Percentiles rank a stretch among this genome's conserved stretches.
Evolutionary conservation across 2,113 vertebrate genomes (phyloP).

Genomic region (Grammomys surdaster): DNA sequence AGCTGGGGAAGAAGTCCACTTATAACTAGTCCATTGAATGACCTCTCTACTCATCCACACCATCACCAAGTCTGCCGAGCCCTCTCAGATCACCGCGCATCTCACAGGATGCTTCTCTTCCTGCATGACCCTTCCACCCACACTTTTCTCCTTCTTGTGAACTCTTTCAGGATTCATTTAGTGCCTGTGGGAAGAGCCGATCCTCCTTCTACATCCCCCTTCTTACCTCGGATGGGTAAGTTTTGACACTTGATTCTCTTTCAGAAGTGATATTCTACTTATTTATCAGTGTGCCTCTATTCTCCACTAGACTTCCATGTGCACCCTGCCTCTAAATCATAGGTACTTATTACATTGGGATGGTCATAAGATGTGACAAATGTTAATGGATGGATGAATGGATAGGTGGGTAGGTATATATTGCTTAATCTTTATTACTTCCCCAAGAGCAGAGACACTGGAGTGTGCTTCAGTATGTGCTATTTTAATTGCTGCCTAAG

Average conservation of each 20-base stretch:
- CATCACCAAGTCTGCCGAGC: not conserved
- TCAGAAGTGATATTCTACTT: not conserved
- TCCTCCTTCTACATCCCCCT: not conserved
- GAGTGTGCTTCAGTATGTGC: not conserved
- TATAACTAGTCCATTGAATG: accelerated
- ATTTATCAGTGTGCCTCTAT: not conserved
- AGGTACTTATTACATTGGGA: not conserved
- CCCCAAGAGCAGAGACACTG: constrained; percentile 2
- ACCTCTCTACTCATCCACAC: not conserved
- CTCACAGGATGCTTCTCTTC: not conserved
- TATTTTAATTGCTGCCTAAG: not conserved
- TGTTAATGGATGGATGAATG: not conserved
- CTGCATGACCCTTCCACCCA: not conserved
- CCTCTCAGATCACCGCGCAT: not conserved
- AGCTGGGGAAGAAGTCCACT: not conserved
- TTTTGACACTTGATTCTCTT: constrained; percentile 16
- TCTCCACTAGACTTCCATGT: not conserved
- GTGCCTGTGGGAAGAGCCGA: not conserved
- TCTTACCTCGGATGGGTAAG: not conserved
- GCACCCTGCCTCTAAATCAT: not conserved
- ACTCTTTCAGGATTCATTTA: constrained; percentile 26
- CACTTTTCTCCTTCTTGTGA: constrained; percentile 59
- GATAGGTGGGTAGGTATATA: not conserved
- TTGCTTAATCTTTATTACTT: not conserved
- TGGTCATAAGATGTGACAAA: not conserved